Conservation (phyloP, 2,888 invertebrate species). For the Orthosia incerta region DNA sequence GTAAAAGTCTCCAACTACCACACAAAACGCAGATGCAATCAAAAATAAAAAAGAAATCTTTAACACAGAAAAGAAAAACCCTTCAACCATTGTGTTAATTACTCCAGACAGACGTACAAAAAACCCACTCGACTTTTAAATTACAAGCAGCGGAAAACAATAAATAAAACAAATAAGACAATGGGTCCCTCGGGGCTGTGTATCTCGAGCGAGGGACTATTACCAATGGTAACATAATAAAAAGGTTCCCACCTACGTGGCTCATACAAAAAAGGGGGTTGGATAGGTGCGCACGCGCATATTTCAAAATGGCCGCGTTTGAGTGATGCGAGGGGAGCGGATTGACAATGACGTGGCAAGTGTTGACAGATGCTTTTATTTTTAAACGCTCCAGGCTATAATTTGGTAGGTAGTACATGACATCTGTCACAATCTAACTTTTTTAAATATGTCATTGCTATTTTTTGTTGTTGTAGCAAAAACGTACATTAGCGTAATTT, state of each 20-base stretch:
- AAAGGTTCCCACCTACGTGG: constrained; percentile 81
- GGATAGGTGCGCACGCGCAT: constrained; percentile 74
- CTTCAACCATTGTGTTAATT: constrained; percentile 79
- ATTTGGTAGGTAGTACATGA: neutral
- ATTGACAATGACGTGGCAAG: constrained; percentile 8
- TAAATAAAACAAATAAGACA: constrained; percentile 79
- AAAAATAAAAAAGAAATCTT: constrained; percentile 28
- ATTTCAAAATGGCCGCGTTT: constrained; percentile 59
- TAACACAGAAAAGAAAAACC: constrained; percentile 58
- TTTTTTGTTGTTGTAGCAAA: no score
- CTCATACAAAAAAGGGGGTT: constrained; percentile 71
- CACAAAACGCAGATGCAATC: constrained; percentile 26
- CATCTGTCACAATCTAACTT: neutral
- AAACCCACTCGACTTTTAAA: constrained; percentile 77
- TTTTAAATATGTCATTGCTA: neutral
- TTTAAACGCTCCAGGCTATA: neutral
- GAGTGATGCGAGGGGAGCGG: constrained; percentile 54
- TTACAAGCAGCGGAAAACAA: constrained; percentile 79
- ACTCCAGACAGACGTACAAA: constrained; percentile 74
- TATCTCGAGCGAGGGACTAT: constrained; percentile 75
- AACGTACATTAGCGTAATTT: no score
- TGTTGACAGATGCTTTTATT: constrained; percentile 21
- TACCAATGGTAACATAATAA: constrained; percentile 80
- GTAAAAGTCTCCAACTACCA: constrained; percentile 14
- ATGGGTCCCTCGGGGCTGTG: constrained; percentile 69